A percentile compares a stretch with the other conserved stretches of the same genome.
These are phyloP conservation scores for Pantherophis vulpinus DNA, from an alignment of 2,797 vertebrate species.

Conservation along the genomic window DNA sequence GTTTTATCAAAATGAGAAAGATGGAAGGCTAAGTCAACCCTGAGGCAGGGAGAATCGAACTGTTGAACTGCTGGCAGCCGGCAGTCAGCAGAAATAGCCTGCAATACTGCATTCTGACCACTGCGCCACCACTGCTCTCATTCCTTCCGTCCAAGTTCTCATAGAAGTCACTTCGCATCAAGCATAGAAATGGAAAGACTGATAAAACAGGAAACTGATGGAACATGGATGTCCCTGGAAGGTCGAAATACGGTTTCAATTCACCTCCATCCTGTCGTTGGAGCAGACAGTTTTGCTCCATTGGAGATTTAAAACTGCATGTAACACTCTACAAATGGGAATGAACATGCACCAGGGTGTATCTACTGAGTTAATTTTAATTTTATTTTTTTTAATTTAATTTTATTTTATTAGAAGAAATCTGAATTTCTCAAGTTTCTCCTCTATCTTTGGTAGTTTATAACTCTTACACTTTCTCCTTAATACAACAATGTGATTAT, in stretches of 20 bases:
- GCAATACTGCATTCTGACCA: too few relatives aligned
- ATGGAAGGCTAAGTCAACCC: too few relatives aligned
- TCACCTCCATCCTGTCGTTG: neutral
- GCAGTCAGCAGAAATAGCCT: too few relatives aligned
- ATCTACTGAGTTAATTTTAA: neutral
- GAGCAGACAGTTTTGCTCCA: neutral
- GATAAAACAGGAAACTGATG: neutral
- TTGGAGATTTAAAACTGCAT: neutral
- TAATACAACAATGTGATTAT: neutral
- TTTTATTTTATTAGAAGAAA: neutral
- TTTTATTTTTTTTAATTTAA: too few relatives aligned
- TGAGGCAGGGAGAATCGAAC: too few relatives aligned
- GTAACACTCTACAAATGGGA: neutral
- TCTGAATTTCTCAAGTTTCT: neutral
- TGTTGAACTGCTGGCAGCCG: too few relatives aligned
- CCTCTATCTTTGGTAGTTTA: neutral
- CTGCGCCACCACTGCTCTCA: too few relatives aligned
- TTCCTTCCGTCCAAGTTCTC: neutral
- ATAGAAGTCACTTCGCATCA: neutral
- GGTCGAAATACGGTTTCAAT: neutral
- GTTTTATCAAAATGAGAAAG: too few relatives aligned
- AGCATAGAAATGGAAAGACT: neutral
- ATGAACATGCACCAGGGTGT: neutral
- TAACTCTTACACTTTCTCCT: neutral
- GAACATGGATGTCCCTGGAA: neutral